A percentile compares a stretch with the other conserved stretches of the same genome.
These are phyloP conservation scores for Calyptommatus sinebrachiatus DNA, from an alignment of 2,113 vertebrate genomes.

Conservation along the genomic window DNA sequence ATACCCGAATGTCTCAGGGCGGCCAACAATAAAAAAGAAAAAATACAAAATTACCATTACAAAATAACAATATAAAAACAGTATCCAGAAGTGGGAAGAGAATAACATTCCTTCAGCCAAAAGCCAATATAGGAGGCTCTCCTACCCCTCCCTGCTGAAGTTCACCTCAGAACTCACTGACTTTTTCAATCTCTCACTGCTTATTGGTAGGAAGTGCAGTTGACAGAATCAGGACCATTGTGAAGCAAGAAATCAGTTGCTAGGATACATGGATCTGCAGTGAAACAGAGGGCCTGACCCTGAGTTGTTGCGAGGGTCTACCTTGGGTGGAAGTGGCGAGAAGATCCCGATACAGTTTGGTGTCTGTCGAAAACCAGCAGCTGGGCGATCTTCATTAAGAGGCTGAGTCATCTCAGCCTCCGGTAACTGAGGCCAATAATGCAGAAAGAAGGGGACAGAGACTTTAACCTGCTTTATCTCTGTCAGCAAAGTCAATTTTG, in stretches of 20 bases:
- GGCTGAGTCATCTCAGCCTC: constrained; percentile 39
- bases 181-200: background rate
- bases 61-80: too few species aligned
- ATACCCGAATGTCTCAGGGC: too few species aligned
- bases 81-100: too few species aligned
- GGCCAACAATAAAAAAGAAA: too few species aligned
- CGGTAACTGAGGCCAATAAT: constrained; percentile 8
- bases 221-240: constrained; percentile 7
- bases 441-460: background rate
- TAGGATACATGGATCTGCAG: constrained; percentile 17
- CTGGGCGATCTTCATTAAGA: constrained; percentile 17
- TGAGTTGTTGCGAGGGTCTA: constrained; percentile 17
- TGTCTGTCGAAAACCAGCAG: constrained; percentile 27
- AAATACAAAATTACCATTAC: too few species aligned
- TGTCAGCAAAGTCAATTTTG: background rate
- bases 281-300: background rate
- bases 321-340: constrained; percentile 5
- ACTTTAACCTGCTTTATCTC: background rate
- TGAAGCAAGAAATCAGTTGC: constrained; percentile 34
- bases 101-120: too few species aligned
- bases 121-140: background rate
- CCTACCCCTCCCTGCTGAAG: background rate
- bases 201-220: constrained; percentile 1
- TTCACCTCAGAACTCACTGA: background rate
- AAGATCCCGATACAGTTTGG: constrained; percentile 7